A percentile compares a stretch with the other conserved stretches of the same genome.
Conservation (phyloP, 2,797 vertebrate genomes). For the Chaunax sp. region DNA sequence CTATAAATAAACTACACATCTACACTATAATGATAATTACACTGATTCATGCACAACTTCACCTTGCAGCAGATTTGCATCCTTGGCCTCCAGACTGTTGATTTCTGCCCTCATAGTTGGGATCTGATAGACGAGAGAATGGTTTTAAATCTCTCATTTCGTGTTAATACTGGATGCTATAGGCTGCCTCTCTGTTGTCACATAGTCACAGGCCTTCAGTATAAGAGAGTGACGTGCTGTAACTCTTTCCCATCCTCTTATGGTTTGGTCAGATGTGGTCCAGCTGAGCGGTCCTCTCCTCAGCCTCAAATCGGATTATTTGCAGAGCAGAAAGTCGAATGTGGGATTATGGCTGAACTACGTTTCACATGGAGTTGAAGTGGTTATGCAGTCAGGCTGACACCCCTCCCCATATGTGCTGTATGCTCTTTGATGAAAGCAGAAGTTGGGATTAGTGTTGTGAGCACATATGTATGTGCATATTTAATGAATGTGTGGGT, state of each 20-base stretch:
- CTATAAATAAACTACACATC: conserved; percentile 23
- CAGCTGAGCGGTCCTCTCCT: conserved; percentile 48
- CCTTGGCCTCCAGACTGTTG: conserved; percentile 62
- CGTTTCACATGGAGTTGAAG: conserved; percentile 33
- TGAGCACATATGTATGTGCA: conserved; percentile 49
- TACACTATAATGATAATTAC: conserved; percentile 36
- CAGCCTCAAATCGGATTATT: conserved; percentile 70
- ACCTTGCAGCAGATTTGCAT: conserved; percentile 76
- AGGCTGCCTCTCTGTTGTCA: not conserved
- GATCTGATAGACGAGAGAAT: conserved; percentile 73
- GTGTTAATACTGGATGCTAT: conserved; percentile 6
- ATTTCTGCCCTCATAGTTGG: conserved; percentile 64
- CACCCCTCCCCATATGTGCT: conserved; percentile 23
- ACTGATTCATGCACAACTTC: conserved; percentile 48
- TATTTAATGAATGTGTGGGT: conserved; percentile 24
- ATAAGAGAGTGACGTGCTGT: conserved; percentile 18
- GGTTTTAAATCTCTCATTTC: conserved; percentile 28
- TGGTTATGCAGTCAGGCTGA: conserved; percentile 31
- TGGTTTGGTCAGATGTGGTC: conserved; percentile 42
- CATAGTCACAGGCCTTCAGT: not conserved
- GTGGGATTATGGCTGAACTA: conserved; percentile 56
- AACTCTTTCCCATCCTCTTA: conserved; percentile 38
- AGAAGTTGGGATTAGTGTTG: conserved; percentile 59
- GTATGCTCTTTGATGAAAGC: conserved; percentile 61
- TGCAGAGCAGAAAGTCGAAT: conserved; percentile 50